These are phyloP conservation scores for Anastrepha ludens DNA, from an alignment of 1,140 invertebrate species.

Conservation along the genomic window DNA sequence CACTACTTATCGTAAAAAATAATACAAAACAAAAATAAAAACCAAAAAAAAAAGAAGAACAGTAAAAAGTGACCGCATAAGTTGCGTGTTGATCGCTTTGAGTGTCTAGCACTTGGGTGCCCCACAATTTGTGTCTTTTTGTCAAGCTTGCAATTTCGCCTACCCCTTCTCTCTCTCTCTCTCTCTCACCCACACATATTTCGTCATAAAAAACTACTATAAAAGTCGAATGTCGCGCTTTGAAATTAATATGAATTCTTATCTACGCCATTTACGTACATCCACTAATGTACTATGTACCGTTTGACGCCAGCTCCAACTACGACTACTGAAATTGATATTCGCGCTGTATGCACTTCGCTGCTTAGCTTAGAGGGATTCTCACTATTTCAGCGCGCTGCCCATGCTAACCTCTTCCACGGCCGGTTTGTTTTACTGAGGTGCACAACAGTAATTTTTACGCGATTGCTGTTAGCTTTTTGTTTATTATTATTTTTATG, in stretches of 20 bases:
- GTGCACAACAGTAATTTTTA: not conserved
- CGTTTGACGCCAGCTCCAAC: not conserved
- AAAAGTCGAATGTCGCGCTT: not conserved
- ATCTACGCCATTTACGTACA: not conserved
- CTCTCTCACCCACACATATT: too few species aligned
- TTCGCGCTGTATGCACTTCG: not conserved
- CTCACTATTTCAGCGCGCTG: not conserved
- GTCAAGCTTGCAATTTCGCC: too few species aligned
- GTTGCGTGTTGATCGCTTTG: too few species aligned
- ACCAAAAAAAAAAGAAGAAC: too few species aligned
- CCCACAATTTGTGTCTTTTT: too few species aligned
- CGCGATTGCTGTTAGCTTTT: not conserved
- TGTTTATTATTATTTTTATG: not conserved
- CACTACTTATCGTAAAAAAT: too few species aligned
- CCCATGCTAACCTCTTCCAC: too few species aligned
- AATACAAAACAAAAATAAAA: too few species aligned
- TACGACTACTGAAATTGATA: not conserved
- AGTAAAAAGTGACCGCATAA: too few species aligned
- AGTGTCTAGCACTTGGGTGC: too few species aligned
- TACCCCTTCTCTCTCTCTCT: too few species aligned
- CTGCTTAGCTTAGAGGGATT: not conserved
- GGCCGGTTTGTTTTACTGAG: not conserved
- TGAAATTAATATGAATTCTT: not conserved
- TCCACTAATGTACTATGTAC: not conserved
- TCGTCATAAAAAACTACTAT: not conserved